Base-by-base conservation (phyloP, 2,888 invertebrate genomes). In the Pterobdella sp. region DNA sequence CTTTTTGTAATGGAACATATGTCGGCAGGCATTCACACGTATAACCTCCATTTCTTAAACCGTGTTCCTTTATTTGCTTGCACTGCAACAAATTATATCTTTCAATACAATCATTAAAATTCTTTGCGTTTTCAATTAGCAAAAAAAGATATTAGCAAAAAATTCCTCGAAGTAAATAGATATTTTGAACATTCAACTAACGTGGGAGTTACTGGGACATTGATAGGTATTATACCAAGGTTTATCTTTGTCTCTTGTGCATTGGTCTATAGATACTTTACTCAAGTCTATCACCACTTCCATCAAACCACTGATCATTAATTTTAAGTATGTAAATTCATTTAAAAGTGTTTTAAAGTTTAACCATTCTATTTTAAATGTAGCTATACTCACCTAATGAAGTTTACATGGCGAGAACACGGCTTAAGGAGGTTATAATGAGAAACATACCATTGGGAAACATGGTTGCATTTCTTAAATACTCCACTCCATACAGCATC, bases 1-100 rank as follows among this genome's bases (percentile, higher is more conserved):
- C 49, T 22, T 32, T 31, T 22, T 31, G 4, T n/a, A n/a, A 65
- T 22, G 72, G 4, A 10, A 14, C 22, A 34, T 14, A 36, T 34
- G 36, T 7, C 0, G 82, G 83, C 74, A 87, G 87, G 84, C 94
- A 94, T 63, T 90, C 87, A 82, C 94, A 94, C 80, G 90, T 89
- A 87, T 94, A 94, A 77, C 92, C 93, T 69, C 94, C 94, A 22
- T 93, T 88, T 1, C 92, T 89, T 84, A 94, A 93, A 76, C 94
- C 94, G 76, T 93, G 85, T 0, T 92, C 93, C 3, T 91, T 88
- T 29, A 92, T 87, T 1, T 91, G 89, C 32, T 90, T 89, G 81
- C 94, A 94, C 94, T 93, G 87, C 14, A 29, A 63, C 7, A 63
- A 63, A 63, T 22, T 63, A 26, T 18, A 63, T 63, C 7, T 63